phyloP scores from a whole-genome alignment of 1,140 invertebrate species.

The Diploscapter pachys region DNA sequence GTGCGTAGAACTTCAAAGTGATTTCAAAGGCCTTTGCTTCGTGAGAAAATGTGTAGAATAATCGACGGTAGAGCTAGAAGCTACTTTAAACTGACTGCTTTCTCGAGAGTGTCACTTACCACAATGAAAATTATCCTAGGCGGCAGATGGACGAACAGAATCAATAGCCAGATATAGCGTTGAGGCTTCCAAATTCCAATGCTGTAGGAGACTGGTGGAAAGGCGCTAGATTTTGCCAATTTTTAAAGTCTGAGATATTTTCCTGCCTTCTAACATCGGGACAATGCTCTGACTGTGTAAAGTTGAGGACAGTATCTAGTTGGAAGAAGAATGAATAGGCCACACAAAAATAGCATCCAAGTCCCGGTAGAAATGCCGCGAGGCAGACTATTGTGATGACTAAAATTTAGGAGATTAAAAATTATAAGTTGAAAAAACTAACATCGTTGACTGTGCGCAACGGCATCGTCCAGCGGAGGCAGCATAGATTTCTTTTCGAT shows the following conservation, averaged over 20 bases:
- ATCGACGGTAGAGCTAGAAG: neutral
- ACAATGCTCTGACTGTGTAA: neutral
- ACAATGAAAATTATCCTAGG: neutral
- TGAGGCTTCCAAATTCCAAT: conserved; percentile 3
- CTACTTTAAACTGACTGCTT: neutral
- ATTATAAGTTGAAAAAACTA: too few species aligned
- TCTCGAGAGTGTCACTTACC: neutral
- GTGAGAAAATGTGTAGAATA: neutral
- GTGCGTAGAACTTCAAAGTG: neutral
- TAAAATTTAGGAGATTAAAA: neutral
- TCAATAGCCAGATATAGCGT: neutral
- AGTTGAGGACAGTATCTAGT: neutral
- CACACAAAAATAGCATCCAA: neutral
- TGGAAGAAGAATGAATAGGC: neutral
- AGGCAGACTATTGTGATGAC: neutral
- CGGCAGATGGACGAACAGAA: neutral
- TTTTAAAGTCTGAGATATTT: neutral
- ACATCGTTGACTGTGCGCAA: too few species aligned
- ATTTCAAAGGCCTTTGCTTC: neutral
- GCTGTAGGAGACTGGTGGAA: neutral
- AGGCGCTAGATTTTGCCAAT: neutral
- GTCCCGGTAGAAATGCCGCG: neutral
- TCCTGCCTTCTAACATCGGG: neutral
- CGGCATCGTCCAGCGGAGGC: too few species aligned
- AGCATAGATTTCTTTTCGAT: conserved; percentile 2